phyloP scores from a whole-genome alignment of 2,888 invertebrate species.

The Protonemura montana region DNA sequence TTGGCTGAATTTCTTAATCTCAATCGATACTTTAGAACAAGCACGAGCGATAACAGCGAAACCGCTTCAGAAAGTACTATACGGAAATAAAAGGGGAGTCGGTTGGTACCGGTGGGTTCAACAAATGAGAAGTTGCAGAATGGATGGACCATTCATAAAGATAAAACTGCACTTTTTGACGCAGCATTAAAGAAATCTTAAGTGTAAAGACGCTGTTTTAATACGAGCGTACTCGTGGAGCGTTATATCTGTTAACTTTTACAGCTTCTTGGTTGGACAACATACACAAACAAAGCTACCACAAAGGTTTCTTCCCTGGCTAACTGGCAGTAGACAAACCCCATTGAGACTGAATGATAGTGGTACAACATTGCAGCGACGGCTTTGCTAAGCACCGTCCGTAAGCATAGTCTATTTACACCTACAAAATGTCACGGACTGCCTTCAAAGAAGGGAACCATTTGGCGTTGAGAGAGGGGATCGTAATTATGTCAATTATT shows the following conservation, averaged over 20 bases:
- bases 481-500: background rate
- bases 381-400: background rate
- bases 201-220: background rate
- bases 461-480: background rate
- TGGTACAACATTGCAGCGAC: background rate
- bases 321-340: conserved; percentile 41
- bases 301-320: conserved; percentile 43
- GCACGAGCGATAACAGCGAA: too few species aligned
- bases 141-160: too few species aligned
- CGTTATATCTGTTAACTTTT: conserved; percentile 10
- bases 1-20: background rate
- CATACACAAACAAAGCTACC: conserved; percentile 43
- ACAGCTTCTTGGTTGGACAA: conserved; percentile 34
- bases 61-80: too few species aligned
- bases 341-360: background rate
- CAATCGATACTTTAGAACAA: background rate
- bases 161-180: too few species aligned
- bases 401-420: conserved; percentile 27
- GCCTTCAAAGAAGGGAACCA: conserved; percentile 2
- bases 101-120: too few species aligned
- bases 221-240: conserved; percentile 9
- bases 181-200: background rate
- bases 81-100: too few species aligned
- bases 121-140: too few species aligned
- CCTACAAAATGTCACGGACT: conserved; percentile 12